phyloP scores from a whole-genome alignment of 2,113 vertebrate genomes.

The Cryptomyrus ogoouensis region DNA sequence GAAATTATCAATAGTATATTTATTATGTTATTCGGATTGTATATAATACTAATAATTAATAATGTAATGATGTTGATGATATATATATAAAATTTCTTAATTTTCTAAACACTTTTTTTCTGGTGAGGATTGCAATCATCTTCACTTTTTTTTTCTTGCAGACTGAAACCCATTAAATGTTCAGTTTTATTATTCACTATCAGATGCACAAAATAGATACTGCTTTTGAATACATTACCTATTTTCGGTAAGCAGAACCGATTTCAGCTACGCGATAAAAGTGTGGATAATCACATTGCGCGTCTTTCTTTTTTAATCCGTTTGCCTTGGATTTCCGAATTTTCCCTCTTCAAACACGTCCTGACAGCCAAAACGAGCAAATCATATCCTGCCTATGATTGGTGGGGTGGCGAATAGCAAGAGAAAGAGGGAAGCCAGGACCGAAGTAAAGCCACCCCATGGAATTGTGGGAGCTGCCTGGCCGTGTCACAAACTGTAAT shows the following conservation, averaged over 20 bases:
- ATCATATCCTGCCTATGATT: not conserved
- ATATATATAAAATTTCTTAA: not conserved
- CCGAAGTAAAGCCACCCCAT: not conserved
- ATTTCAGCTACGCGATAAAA: not conserved
- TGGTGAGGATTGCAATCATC: not conserved
- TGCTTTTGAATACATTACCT: not conserved
- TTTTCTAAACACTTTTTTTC: not conserved
- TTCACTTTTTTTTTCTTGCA: not conserved
- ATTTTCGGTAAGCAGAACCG: not conserved
- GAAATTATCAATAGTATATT: not conserved
- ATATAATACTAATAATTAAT: not conserved
- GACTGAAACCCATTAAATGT: not conserved
- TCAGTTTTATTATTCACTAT: not conserved
- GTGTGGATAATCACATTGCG: not conserved
- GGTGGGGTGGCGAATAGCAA: not conserved
- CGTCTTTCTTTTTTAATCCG: not conserved
- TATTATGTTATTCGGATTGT: not conserved
- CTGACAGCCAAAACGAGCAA: not conserved
- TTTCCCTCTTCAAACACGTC: not conserved
- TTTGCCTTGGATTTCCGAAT: not conserved
- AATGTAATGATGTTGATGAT: too few relatives aligned
- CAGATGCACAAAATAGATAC: not conserved
- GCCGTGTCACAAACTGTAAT: not conserved
- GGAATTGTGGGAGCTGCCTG: conserved; percentile 9
- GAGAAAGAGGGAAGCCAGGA: not conserved